Evolutionary conservation across 2,797 vertebrate species (phyloP), one percentile per base, ranked within the genome.

Genomic region (Poeciliopsis presidionis): DNA sequence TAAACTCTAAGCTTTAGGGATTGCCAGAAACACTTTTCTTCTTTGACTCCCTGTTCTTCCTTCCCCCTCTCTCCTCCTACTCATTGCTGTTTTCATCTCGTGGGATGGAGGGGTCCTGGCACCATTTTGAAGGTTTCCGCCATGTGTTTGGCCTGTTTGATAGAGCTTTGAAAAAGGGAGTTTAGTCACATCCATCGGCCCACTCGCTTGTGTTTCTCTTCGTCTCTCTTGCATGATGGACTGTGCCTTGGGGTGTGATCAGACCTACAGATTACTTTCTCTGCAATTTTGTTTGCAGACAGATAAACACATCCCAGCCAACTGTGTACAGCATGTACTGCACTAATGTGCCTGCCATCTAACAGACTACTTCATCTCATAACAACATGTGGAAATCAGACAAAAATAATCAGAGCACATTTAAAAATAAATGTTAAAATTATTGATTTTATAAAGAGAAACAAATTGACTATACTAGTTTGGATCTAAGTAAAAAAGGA

Each of bases 91-190:
- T 77, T 59, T 73, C 33, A 69, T 75, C 79, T 80, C 84, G 5
- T 2, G 5, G 74, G 55, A 79, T 67, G 72, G 75, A 70, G 30
- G 80, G 75, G 80, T 77, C 59, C 73, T 86, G 77, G 82, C 77
- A 73, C n/a, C 67, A 76, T 78, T 84, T 86, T 57, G 2, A 87
- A 70, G 76, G 81, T 86, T 74, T 81, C 59, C 43, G 55, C 18
- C 76, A 72, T 75, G 78, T 73, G 74, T 13, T 55, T 16, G 1
- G 51, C 53, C 55, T 59, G 59, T 65, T 73, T 71, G 43, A 77
- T 33, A 25, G 1, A 72, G 49, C 57, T 80, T 73, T 82, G 25
- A 74, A n/a, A 51, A n/a, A 76, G 47, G 74, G 67, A 76, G 72
- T 25, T 22, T n/a, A 72, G 33, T 20, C 46, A 18, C 65, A 84